Evolutionary conservation across 2,113 vertebrate genomes (phyloP).

Genomic region (Labeo catla): DNA sequence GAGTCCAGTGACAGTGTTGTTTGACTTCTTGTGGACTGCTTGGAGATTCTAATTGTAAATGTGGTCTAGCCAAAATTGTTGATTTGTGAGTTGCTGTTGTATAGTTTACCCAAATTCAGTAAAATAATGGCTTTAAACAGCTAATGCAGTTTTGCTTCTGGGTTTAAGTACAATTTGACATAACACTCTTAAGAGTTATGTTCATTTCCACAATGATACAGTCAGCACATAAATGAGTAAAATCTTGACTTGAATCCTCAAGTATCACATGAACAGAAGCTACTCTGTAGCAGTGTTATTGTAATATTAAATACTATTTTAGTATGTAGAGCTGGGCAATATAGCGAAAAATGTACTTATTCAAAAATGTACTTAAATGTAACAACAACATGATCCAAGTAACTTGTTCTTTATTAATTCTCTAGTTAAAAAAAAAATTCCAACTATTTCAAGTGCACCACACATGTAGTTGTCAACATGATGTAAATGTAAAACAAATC

Average conservation of each 20-base stretch:
- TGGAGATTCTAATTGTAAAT: background rate
- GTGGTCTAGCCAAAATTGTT: background rate
- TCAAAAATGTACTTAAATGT: no score
- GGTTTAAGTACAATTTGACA: no score
- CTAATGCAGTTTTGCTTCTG: background rate
- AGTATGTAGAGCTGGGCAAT: no score
- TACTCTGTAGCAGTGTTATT: background rate
- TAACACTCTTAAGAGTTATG: no score
- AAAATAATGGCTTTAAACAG: background rate
- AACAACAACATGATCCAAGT: no score
- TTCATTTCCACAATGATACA: background rate
- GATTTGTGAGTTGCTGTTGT: background rate
- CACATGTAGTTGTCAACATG: no score
- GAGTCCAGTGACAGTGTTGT: background rate
- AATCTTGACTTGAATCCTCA: background rate
- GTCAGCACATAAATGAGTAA: background rate
- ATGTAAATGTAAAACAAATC: no score
- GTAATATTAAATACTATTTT: background rate
- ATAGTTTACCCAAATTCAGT: background rate
- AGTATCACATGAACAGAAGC: background rate
- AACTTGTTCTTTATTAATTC: no score
- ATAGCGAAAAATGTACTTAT: no score
- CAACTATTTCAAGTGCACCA: no score
- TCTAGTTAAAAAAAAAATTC: no score
- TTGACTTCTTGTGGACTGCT: background rate